Conservation (phyloP, 2,888 invertebrate genomes). For the Pollenia griseotomentosa region DNA sequence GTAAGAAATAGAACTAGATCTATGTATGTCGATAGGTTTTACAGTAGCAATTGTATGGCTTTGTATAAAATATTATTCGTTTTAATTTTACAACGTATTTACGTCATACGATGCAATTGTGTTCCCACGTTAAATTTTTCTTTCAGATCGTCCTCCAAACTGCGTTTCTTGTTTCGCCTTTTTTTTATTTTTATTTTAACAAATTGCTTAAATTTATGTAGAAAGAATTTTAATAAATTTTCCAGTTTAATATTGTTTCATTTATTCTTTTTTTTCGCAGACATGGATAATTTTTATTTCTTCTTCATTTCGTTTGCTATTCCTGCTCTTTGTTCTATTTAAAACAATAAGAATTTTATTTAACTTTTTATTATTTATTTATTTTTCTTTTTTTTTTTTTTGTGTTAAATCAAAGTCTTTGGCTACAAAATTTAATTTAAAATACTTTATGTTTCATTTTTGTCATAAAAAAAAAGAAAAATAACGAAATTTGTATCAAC, state of each 20-base stretch:
- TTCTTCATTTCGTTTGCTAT: not conserved
- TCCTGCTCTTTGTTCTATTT: not conserved
- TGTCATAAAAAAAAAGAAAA: not conserved
- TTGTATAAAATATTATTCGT: no score
- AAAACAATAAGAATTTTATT: not conserved
- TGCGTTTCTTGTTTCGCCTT: no score
- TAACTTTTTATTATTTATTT: not conserved
- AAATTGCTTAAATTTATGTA: not conserved
- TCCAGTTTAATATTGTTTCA: not conserved
- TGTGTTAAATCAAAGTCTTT: slow-evolving; percentile 16
- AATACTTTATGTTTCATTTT: slow-evolving; percentile 26
- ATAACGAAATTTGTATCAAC: not conserved
- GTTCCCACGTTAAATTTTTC: no score
- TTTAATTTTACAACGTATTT: no score
- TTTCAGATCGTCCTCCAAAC: no score
- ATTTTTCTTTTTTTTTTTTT: not conserved
- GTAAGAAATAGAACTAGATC: no score
- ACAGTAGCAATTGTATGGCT: no score
- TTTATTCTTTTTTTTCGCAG: slow-evolving; percentile 10
- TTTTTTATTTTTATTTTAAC: not conserved
- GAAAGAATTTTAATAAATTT: no score
- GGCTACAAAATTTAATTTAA: slow-evolving; percentile 20
- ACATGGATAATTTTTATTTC: not conserved
- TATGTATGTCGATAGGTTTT: no score
- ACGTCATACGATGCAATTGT: no score